Percentiles rank a stretch among this genome's conserved stretches.
Evolutionary conservation across 2,888 invertebrate genomes (phyloP).

Genomic region (Eueremaeus valkanovi): DNA sequence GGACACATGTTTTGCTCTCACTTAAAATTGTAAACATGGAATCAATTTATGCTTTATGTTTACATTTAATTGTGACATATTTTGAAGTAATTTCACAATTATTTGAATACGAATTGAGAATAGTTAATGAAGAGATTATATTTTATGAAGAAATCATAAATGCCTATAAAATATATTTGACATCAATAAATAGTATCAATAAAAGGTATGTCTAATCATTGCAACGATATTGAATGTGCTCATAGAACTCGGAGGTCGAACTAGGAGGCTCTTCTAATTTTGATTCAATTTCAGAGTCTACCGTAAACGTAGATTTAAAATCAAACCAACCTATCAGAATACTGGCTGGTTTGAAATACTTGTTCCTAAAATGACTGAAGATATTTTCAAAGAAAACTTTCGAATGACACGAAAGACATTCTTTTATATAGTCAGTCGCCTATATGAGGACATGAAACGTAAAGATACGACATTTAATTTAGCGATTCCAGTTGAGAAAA

Average conservation of each 20-base stretch:
- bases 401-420: background rate
- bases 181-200: background rate
- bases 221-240: no score
- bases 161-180: background rate
- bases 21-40: background rate
- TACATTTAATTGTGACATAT: background rate
- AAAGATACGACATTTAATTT: background rate
- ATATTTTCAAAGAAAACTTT: background rate
- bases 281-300: background rate
- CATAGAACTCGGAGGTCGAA: no score
- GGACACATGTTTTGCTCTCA: background rate
- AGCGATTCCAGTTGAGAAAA: background rate
- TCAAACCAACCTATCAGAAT: background rate
- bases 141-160: background rate
- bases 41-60: background rate
- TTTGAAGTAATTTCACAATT: background rate
- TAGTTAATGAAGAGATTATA: background rate
- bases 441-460: background rate
- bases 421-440: background rate
- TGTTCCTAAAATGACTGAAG: background rate
- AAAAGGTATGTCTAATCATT: background rate
- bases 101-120: background rate
- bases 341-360: background rate
- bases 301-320: background rate
- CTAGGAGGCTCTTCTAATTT: background rate